Percentiles rank a stretch among this genome's conserved stretches.
These are phyloP conservation scores for Leptodactylus fallax DNA, from an alignment of 2,797 vertebrate genomes.

Conservation along the genomic window DNA sequence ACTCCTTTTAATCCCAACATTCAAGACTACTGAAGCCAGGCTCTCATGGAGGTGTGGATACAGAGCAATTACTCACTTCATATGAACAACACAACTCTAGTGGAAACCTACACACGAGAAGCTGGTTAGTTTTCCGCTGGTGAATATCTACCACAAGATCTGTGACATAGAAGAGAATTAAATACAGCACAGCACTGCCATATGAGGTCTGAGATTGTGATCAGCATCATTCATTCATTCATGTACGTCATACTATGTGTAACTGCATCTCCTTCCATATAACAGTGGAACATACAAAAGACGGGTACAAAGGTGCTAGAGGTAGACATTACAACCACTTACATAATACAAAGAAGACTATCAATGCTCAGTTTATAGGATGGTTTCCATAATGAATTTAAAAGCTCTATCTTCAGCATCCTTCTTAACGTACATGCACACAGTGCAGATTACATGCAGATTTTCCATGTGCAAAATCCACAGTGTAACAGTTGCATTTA, in stretches of 20 bases:
- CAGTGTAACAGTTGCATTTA: no score
- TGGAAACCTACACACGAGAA: background rate
- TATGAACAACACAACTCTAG: background rate
- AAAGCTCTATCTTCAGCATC: no score
- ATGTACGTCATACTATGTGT: background rate
- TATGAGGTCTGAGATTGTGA: background rate
- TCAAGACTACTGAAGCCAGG: no score
- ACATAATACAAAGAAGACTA: background rate
- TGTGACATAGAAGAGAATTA: background rate
- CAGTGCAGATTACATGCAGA: no score
- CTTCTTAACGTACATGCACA: no score
- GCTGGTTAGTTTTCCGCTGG: background rate
- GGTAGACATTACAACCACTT: background rate
- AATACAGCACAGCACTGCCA: background rate
- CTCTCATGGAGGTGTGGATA: no score
- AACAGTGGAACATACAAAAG: background rate
- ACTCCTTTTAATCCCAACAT: no score
- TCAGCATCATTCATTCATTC: background rate
- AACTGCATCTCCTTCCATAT: background rate
- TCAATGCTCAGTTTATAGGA: background rate
- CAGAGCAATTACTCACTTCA: background rate
- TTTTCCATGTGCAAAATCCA: no score
- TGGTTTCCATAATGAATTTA: no score
- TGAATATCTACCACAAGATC: slow-evolving; percentile 4
- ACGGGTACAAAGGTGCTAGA: no score